These are phyloP conservation scores for Campaea margaritaria DNA, from an alignment of 2,888 invertebrate genomes.

Conservation along the genomic window DNA sequence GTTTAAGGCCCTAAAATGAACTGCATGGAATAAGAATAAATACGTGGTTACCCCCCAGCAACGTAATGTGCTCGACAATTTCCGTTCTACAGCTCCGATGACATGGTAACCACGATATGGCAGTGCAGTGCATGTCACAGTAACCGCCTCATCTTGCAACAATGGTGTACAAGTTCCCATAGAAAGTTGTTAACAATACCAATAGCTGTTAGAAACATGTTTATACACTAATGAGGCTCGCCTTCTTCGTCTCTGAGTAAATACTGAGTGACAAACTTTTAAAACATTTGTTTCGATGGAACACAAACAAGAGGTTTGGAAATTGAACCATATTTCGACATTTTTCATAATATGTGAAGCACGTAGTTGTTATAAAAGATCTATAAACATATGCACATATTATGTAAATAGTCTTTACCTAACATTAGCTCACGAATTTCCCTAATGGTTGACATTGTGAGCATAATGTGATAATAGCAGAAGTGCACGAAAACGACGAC, in stretches of 20 bases:
- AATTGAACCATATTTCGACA: background rate
- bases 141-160: conserved; percentile 45
- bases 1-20: too few relatives aligned
- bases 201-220: conserved; percentile 7
- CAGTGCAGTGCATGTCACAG: conserved; percentile 10
- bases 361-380: conserved; percentile 20
- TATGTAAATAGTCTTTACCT: conserved; percentile 15
- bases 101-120: conserved; percentile 28
- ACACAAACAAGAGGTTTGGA: background rate
- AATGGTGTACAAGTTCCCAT: conserved; percentile 68
- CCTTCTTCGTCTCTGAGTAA: too few relatives aligned
- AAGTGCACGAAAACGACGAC: conserved; percentile 30
- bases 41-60: background rate
- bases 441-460: conserved; percentile 22
- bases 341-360: conserved; percentile 16
- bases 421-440: conserved; percentile 15
- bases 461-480: conserved; percentile 29
- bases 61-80: background rate
- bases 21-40: too few relatives aligned
- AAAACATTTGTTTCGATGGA: too few relatives aligned
- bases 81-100: conserved; percentile 5
- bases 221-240: background rate
- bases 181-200: conserved; percentile 72
- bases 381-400: conserved; percentile 10
- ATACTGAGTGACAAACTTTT: too few relatives aligned